Percentiles rank a stretch among this genome's conserved stretches.
phyloP scores from a whole-genome alignment of 2,888 invertebrate species.

The Spisula subtruncata region DNA sequence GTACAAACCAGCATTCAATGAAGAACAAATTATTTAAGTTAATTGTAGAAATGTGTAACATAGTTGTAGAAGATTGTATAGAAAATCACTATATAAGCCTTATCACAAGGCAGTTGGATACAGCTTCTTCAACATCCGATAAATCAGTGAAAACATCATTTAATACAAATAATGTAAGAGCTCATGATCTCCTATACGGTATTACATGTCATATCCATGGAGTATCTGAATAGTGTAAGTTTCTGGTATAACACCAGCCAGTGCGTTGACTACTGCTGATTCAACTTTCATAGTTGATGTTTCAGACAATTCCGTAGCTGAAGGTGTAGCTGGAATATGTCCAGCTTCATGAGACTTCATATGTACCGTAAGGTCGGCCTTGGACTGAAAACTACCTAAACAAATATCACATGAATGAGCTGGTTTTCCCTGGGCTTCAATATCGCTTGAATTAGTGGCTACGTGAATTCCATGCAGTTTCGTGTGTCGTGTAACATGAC shows the following conservation, averaged over 20 bases:
- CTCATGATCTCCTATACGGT: too few relatives aligned
- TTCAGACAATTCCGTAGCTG: neutral
- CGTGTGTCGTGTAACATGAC: slow-evolving; percentile 24
- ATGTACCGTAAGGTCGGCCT: neutral
- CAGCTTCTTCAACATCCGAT: too few relatives aligned
- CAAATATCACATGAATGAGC: neutral
- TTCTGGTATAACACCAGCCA: neutral
- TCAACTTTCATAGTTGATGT: neutral
- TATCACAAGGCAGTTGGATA: too few relatives aligned
- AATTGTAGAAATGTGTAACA: too few relatives aligned
- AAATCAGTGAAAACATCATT: too few relatives aligned
- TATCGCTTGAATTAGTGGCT: too few relatives aligned
- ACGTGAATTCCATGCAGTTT: slow-evolving; percentile 31
- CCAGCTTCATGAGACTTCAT: neutral
- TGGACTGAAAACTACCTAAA: neutral
- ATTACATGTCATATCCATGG: neutral
- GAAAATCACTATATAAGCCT: too few relatives aligned
- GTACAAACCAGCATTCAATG: too few relatives aligned
- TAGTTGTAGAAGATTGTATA: too few relatives aligned
- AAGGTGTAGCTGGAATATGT: neutral
- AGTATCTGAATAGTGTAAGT: neutral
- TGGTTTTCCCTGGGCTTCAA: slow-evolving; percentile 7
- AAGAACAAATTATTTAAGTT: too few relatives aligned
- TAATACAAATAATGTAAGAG: too few relatives aligned
- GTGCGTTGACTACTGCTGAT: neutral